Conservation (phyloP, 2,888 invertebrate genomes). For the Drosophila ezoana region DNA sequence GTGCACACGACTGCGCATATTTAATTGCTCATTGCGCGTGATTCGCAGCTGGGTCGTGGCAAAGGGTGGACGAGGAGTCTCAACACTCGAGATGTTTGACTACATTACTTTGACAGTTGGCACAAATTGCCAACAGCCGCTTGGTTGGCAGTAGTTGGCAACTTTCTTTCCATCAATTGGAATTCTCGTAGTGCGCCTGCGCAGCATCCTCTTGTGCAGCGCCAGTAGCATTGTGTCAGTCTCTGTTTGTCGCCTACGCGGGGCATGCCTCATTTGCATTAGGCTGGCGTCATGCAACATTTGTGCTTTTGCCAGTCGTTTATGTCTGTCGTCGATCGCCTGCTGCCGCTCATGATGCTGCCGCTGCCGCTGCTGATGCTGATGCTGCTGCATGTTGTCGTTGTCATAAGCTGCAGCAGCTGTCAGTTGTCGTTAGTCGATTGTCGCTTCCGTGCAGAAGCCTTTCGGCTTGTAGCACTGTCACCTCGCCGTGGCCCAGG, state of each 20-base stretch:
- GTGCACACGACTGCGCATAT: conserved; percentile 78
- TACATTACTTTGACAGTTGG: conserved; percentile 73
- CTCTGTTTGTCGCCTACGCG: conserved; percentile 71
- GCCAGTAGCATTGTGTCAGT: conserved; percentile 13
- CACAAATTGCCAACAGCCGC: conserved; percentile 67
- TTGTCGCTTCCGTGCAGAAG: conserved; percentile 38
- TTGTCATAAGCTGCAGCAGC: conserved; percentile 65
- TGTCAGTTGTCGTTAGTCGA: conserved; percentile 51
- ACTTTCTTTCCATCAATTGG: conserved; percentile 65
- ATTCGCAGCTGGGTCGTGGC: conserved; percentile 38
- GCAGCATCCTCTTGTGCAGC: conserved; percentile 33
- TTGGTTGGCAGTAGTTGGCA: conserved; percentile 22
- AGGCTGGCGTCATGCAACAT: conserved; percentile 72
- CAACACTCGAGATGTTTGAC: conserved; percentile 38
- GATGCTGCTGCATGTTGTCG: conserved; percentile 21
- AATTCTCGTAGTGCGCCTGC: conserved; percentile 55
- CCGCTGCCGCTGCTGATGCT: conserved; percentile 15
- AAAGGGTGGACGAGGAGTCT: neutral
- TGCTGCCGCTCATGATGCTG: conserved; percentile 24
- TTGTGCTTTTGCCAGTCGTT: conserved; percentile 48
- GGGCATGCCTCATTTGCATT: conserved; percentile 77
- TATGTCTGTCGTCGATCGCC: conserved; percentile 48
- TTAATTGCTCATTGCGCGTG: conserved; percentile 78
- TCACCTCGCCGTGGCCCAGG: conserved; percentile 38
- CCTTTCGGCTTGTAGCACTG: conserved; percentile 29